phyloP scores from a whole-genome alignment of 2,797 vertebrate species.

The Protonibea diacanthus region DNA sequence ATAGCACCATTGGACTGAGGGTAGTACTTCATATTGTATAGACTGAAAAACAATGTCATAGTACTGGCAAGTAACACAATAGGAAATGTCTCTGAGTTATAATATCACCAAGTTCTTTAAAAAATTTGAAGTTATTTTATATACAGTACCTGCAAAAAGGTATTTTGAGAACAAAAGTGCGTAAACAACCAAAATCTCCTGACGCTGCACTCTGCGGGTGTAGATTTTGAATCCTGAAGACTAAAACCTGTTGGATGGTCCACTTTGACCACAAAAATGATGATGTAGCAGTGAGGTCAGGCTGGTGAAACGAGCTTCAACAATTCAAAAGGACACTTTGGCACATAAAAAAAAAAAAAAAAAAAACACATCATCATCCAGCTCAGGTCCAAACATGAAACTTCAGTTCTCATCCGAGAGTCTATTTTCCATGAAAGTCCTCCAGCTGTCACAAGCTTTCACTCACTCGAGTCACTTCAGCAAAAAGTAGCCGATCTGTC shows the following conservation, averaged over 20 bases:
- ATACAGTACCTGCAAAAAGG: slow-evolving; percentile 51
- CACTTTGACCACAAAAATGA: neutral
- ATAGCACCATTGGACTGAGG: slow-evolving; percentile 63
- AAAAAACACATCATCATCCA: slow-evolving; percentile 26
- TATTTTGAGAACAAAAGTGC: slow-evolving; percentile 48
- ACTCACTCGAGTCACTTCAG: slow-evolving; percentile 39
- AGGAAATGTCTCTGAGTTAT: neutral
- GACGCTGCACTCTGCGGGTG: slow-evolving; percentile 19
- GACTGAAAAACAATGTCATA: slow-evolving; percentile 45
- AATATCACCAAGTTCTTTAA: slow-evolving; percentile 24
- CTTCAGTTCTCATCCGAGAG: slow-evolving; percentile 63
- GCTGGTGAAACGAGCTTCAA: slow-evolving; percentile 4
- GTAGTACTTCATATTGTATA: slow-evolving; percentile 59
- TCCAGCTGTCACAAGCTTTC: slow-evolving; percentile 31
- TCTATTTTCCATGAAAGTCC: slow-evolving; percentile 53
- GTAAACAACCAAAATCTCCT: slow-evolving; percentile 21
- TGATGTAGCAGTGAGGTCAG: slow-evolving; percentile 21
- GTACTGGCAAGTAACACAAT: neutral
- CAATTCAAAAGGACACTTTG: slow-evolving; percentile 51
- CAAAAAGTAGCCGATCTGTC: slow-evolving; percentile 25
- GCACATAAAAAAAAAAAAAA: slow-evolving; percentile 1
- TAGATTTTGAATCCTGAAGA: slow-evolving; percentile 2
- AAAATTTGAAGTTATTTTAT: slow-evolving; percentile 55
- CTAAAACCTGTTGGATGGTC: slow-evolving; percentile 4
- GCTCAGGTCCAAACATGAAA: slow-evolving; percentile 40